A percentile compares a stretch with the other conserved stretches of the same genome.
These are phyloP conservation scores for Eptesicus fuscus DNA, from an alignment of 2,113 vertebrate genomes.

Conservation along the genomic window DNA sequence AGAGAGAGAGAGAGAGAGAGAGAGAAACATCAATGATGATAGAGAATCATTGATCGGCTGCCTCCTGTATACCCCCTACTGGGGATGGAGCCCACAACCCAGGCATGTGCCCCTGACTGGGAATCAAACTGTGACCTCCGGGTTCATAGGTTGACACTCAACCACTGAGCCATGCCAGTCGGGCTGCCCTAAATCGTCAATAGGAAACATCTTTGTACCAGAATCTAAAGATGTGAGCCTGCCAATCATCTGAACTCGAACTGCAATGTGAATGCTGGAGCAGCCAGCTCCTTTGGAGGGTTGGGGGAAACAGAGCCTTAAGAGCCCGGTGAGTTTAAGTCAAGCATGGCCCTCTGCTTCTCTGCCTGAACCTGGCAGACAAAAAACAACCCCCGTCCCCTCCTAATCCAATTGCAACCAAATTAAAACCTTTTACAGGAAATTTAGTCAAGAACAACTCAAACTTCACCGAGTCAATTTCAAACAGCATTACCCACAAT, in stretches of 20 bases:
- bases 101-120: too few species aligned
- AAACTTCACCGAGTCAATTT: not conserved
- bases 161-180: too few species aligned
- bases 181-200: not conserved
- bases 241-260: not conserved
- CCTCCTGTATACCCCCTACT: too few species aligned
- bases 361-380: not conserved
- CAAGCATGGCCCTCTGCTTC: not conserved
- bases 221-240: not conserved
- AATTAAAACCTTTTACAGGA: not conserved
- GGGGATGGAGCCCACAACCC: too few species aligned
- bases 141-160: too few species aligned
- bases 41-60: too few species aligned
- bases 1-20: too few species aligned
- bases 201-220: not conserved
- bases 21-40: too few species aligned
- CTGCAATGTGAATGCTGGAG: not conserved
- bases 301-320: not conserved
- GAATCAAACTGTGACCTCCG: too few species aligned
- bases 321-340: not conserved
- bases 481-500: not conserved
- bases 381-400: not conserved
- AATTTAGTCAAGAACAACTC: not conserved
- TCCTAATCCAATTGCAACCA: not conserved
- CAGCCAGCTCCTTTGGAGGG: not conserved